phyloP scores from a whole-genome alignment of 2,888 invertebrate genomes.

The Aporophyla lueneburgensis region DNA sequence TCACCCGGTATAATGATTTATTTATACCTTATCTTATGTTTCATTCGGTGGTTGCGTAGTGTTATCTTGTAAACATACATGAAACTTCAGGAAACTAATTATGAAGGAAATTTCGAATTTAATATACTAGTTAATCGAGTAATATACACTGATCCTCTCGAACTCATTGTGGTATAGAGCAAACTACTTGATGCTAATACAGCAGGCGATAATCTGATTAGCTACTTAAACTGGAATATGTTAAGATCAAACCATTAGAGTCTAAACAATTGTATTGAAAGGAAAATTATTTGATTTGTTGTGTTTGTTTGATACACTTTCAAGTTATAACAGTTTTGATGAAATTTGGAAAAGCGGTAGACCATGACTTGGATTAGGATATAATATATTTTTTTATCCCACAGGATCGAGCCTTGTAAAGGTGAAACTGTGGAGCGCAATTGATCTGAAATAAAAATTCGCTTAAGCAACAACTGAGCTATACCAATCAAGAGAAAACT shows the following conservation, averaged over 20 bases:
- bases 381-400: no score
- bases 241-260: background rate
- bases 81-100: background rate
- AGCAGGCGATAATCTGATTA: background rate
- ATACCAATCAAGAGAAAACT: background rate
- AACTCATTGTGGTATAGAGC: background rate
- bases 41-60: background rate
- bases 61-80: background rate
- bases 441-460: background rate
- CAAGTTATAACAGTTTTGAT: no score
- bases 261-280: no score
- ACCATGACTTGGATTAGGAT: no score
- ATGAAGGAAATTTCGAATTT: slow-evolving; percentile 6
- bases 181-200: background rate
- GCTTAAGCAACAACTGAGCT: background rate
- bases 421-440: no score
- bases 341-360: no score
- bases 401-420: no score
- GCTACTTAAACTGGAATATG: background rate
- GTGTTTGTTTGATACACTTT: no score
- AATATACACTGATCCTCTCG: background rate
- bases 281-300: no score
- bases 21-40: background rate
- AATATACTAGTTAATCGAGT: background rate
- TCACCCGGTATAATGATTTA: no score